Base-by-base conservation (phyloP, 2,113 vertebrate species). In the Cardinalis cardinalis region DNA sequence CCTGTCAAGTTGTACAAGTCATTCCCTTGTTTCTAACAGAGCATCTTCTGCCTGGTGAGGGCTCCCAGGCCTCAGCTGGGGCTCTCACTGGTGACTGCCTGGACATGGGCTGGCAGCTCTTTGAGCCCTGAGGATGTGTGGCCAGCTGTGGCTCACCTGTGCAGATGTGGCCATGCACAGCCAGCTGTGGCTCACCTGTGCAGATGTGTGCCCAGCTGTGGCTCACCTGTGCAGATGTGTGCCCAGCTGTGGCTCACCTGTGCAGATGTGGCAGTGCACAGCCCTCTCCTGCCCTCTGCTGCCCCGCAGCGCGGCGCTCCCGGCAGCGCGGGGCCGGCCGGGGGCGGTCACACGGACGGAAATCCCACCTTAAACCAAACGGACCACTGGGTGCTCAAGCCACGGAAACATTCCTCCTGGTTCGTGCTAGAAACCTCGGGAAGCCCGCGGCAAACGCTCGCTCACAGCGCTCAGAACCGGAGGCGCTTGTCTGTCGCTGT, bases 251-350 rank as follows among this genome's bases (percentile, higher is more conserved):
- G 29, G 52, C 51, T 31, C 51, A 53, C 51, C 52, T 18, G 51
- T 18, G 51, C 52, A 31, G 18, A 6, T 36, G 60, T 19, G 59
- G 31, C 48, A 14, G 14, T 29, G 65, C 69, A 34, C 69, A 68
- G 95, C 79, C 58, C 89, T 90, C 78, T 88, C n/a, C 93, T 88
- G 89, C 95, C 95, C 96, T 88, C 95, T 96, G 38, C 92, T 90
- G 96, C 90, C 82, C 86, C 29, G 43, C 44, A 58, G 66, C 44
- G 51, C 52, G 12, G 66, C 75, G 12, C 12, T 55, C 32, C 51
- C 38, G 52, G 44, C 56, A 12, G 41, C 31, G 34, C 48, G 8
- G 52, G 36, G 16, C 78, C 20, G 26, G n/a, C 5, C 26, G 10
- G 72, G n/a, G 48, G 16, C 46, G 36, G 44, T 15, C 59, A 7